phyloP scores from a whole-genome alignment of 1,140 invertebrate species.

The Carposina sasakii region DNA sequence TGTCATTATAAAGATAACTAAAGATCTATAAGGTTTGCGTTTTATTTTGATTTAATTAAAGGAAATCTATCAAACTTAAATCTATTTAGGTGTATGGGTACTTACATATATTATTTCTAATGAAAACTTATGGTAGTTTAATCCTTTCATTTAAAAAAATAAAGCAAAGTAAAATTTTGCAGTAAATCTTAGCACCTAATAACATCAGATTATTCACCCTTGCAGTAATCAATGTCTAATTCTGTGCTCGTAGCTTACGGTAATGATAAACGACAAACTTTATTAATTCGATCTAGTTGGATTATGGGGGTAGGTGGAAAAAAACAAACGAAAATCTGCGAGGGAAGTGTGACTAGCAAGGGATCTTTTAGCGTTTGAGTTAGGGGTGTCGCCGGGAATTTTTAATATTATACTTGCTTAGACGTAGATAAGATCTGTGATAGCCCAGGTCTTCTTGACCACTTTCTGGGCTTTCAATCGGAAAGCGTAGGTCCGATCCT shows the following conservation, averaged over 20 bases:
- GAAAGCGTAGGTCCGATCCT: too few relatives aligned
- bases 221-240: conserved; percentile 66
- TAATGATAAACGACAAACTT: conserved; percentile 69
- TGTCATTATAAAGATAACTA: too few relatives aligned
- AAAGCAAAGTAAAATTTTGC: conserved; percentile 6
- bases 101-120: too few relatives aligned
- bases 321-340: conserved; percentile 65
- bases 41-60: too few relatives aligned
- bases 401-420: conserved; percentile 8
- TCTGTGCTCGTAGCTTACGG: conserved; percentile 61
- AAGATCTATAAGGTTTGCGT: too few relatives aligned
- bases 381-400: conserved; percentile 32
- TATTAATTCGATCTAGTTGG: conserved; percentile 68
- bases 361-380: conserved; percentile 29
- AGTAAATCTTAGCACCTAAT: conserved; percentile 56
- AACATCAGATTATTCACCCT: conserved; percentile 59
- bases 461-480: too few relatives aligned
- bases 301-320: conserved; percentile 58
- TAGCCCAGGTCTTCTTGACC: too few relatives aligned
- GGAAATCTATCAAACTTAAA: too few relatives aligned
- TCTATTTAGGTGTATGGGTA: too few relatives aligned
- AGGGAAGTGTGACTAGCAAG: conserved; percentile 44
- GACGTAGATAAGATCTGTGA: too few relatives aligned
- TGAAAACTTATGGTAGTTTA: too few relatives aligned
- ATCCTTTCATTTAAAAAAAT: conserved; percentile 15